Conservation (phyloP, 2,797 vertebrate species). For the Chaetodon trifasciatus region DNA sequence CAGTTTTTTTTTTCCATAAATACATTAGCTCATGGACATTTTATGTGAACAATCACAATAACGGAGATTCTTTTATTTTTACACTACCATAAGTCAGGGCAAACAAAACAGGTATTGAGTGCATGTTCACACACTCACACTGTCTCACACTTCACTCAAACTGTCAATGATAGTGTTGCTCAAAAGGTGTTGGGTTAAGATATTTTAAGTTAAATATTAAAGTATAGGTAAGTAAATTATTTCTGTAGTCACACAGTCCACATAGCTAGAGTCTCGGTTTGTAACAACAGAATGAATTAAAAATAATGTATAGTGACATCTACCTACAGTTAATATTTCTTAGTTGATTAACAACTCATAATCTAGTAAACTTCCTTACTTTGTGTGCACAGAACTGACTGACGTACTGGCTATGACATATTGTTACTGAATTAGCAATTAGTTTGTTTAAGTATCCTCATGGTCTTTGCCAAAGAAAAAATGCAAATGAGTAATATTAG, state of each 20-base stretch:
- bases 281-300: too few species aligned
- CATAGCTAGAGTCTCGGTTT: not conserved
- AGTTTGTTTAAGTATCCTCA: not conserved
- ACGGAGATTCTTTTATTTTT: not conserved
- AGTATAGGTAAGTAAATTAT: not conserved
- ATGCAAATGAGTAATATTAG: not conserved
- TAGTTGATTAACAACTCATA: not conserved
- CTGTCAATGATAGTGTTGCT: not conserved
- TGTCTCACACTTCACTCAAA: too few species aligned
- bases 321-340: not conserved
- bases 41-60: not conserved
- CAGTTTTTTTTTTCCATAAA: not conserved
- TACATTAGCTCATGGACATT: not conserved
- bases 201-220: not conserved
- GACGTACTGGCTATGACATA: not conserved
- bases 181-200: not conserved
- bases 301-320: not conserved
- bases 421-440: not conserved
- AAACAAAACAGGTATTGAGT: not conserved
- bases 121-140: not conserved
- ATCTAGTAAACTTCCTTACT: not conserved
- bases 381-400: not conserved
- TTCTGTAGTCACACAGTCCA: not conserved
- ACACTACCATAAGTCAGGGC: not conserved
- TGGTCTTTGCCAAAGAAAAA: conserved; percentile 46